Evolutionary conservation across 2,888 invertebrate species (phyloP).

Genomic region (Pseudeuparius sepicola): DNA sequence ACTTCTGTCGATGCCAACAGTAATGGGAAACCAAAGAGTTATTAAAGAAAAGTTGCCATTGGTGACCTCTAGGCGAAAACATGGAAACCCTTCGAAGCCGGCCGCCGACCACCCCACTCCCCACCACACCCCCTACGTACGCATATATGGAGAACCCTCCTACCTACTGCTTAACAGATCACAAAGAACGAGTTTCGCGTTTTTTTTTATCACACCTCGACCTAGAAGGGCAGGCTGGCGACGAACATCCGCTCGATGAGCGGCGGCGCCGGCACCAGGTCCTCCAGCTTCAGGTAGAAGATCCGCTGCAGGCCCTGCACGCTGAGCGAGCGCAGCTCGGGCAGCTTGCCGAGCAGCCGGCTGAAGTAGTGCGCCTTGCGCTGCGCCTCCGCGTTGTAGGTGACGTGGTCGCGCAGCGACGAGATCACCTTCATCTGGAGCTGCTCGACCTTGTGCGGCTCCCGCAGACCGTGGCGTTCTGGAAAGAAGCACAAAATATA

Average conservation of each 20-base stretch:
- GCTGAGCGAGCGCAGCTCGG: slow-evolving; percentile 84
- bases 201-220: slow-evolving; percentile 16
- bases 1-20: no score
- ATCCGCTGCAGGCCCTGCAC: slow-evolving; percentile 91
- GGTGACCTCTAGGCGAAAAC: no score
- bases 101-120: no score
- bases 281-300: slow-evolving; percentile 88
- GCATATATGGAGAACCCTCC: no score
- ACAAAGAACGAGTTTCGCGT: slow-evolving; percentile 37
- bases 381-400: slow-evolving; percentile 80
- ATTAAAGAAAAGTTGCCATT: no score
- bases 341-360: slow-evolving; percentile 80
- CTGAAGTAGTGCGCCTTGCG: slow-evolving; percentile 91
- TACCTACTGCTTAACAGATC: no score
- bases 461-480: slow-evolving; percentile 90
- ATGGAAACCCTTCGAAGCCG: no score
- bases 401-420: slow-evolving; percentile 91
- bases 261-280: slow-evolving; percentile 83
- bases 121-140: no score
- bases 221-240: slow-evolving; percentile 85
- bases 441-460: slow-evolving; percentile 86
- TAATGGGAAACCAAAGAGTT: no score
- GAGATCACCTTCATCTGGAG: slow-evolving; percentile 95
- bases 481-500: slow-evolving; percentile 32
- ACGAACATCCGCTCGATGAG: slow-evolving; percentile 94